Evolutionary conservation across 2,113 vertebrate genomes (phyloP).

Genomic region (Anseranas semipalmata): DNA sequence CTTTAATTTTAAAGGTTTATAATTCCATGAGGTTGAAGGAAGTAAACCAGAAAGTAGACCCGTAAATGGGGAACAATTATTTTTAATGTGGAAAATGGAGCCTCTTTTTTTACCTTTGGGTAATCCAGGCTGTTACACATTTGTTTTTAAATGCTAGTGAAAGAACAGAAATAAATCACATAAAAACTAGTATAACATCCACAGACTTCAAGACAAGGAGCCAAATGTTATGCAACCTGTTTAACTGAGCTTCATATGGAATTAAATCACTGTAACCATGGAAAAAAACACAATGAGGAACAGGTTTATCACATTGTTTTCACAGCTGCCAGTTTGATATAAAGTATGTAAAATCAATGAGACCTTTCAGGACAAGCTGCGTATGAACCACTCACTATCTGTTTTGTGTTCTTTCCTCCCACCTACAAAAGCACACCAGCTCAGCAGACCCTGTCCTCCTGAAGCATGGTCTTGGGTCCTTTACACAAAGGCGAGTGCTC

Average conservation of each 20-base stretch:
- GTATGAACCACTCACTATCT: conserved; percentile 31
- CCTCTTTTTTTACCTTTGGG: not conserved
- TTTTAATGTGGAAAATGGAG: not conserved
- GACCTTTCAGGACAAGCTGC: conserved; percentile 31
- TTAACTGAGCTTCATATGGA: conserved; percentile 42
- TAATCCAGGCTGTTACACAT: not conserved
- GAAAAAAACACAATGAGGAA: conserved; percentile 17
- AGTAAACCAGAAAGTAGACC: not conserved
- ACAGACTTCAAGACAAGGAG: not conserved
- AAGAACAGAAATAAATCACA: conserved; percentile 31
- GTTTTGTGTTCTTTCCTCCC: conserved; percentile 23
- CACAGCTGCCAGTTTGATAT: conserved; percentile 45
- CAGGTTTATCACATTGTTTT: conserved; percentile 53
- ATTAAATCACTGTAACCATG: conserved; percentile 56
- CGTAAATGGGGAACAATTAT: not conserved
- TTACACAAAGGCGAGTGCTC: not conserved
- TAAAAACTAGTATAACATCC: not conserved
- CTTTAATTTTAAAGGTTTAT: not conserved
- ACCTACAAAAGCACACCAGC: not conserved
- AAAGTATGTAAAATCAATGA: conserved; percentile 56
- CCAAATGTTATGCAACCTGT: conserved; percentile 42
- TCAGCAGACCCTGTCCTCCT: not conserved
- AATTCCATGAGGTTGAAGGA: not conserved
- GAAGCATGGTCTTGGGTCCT: not conserved
- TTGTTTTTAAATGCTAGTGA: not conserved